A percentile compares a stretch with the other conserved stretches of the same genome.
Conservation (phyloP, 2,888 invertebrate genomes). For the Erebia aethiops region DNA sequence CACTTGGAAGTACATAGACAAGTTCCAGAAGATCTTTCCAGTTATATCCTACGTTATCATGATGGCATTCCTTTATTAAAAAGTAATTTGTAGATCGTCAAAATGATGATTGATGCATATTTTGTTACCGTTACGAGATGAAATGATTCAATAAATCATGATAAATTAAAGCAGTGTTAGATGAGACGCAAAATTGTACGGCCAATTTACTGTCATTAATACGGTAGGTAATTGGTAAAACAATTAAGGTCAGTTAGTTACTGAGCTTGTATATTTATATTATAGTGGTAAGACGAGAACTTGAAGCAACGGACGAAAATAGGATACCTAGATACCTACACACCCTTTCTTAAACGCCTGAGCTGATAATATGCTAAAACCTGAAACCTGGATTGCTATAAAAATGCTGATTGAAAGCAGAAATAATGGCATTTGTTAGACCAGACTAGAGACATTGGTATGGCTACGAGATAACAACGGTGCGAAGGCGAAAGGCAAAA, state of each 20-base stretch:
- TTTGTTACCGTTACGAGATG: constrained; percentile 5
- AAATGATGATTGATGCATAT: constrained; percentile 1
- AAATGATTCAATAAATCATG: not conserved
- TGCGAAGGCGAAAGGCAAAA: no score
- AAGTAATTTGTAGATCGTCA: not conserved
- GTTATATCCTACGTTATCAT: not conserved
- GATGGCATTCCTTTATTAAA: not conserved
- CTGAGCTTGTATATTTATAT: no score
- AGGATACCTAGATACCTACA: no score
- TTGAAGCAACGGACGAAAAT: not conserved
- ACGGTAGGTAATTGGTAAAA: constrained; percentile 3
- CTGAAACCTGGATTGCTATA: no score
- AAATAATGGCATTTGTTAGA: no score
- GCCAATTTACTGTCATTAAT: constrained; percentile 5
- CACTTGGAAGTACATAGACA: not conserved
- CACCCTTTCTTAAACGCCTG: no score
- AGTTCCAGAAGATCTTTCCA: not conserved
- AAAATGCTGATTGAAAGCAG: no score
- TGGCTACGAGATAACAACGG: no score
- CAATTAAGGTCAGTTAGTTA: constrained; percentile 1
- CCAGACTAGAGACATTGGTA: no score
- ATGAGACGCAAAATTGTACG: not conserved
- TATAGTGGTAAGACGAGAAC: not conserved
- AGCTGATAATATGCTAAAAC: no score
- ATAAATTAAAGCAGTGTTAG: constrained; percentile 5